A percentile compares a stretch with the other conserved stretches of the same genome.
These are phyloP conservation scores for Anastatus disparis DNA, from an alignment of 1,140 invertebrate species.

Conservation along the genomic window DNA sequence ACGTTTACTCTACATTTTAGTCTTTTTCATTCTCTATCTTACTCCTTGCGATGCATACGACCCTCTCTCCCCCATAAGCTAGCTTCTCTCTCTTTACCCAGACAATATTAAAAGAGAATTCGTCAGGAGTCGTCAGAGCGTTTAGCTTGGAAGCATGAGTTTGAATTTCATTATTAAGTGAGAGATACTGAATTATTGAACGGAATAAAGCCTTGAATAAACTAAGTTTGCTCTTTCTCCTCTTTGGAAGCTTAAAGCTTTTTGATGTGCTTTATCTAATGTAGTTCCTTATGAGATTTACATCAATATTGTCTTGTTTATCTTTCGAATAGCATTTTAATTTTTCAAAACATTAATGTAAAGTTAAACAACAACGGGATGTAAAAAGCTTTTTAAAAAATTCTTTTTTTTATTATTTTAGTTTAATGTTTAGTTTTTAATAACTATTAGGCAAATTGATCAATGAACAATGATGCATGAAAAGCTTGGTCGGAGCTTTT, in stretches of 20 bases:
- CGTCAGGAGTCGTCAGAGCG: not conserved
- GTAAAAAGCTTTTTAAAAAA: too few species aligned
- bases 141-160: not conserved
- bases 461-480: not conserved
- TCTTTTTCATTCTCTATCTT: not conserved
- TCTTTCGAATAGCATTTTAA: too few species aligned
- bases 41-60: not conserved
- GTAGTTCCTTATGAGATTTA: too few species aligned
- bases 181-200: conserved; percentile 23
- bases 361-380: too few species aligned
- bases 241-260: too few species aligned
- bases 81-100: too few species aligned
- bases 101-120: conserved; percentile 30
- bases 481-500: conserved; percentile 7
- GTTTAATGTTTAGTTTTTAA: too few species aligned
- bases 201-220: not conserved
- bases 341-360: too few species aligned
- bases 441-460: not conserved
- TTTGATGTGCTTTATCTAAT: too few species aligned
- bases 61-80: not conserved
- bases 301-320: too few species aligned
- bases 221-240: not conserved
- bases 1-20: too few species aligned
- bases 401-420: too few species aligned
- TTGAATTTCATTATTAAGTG: conserved; percentile 24